A percentile compares a stretch with the other conserved stretches of the same genome.
Conservation (phyloP, 2,113 vertebrate genomes). For the Phycodurus eques region DNA sequence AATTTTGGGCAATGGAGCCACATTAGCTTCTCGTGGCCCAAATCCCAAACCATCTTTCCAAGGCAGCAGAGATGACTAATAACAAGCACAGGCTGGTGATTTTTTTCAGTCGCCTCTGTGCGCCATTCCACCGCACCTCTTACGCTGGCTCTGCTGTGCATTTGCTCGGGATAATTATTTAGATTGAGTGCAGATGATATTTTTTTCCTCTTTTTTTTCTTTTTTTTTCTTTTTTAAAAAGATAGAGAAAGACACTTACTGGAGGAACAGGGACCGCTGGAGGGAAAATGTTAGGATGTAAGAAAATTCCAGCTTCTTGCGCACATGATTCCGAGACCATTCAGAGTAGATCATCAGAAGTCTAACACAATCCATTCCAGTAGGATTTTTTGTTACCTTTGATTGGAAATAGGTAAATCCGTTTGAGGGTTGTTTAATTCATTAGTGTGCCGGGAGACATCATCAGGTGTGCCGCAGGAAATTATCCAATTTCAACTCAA, state of each 20-base stretch:
- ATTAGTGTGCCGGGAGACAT: background rate
- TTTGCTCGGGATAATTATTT: slow-evolving; percentile 62
- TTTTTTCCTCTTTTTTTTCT: background rate
- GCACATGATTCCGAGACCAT: background rate
- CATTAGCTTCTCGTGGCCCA: slow-evolving; percentile 41
- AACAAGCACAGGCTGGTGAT: slow-evolving; percentile 47
- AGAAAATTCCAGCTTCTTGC: background rate
- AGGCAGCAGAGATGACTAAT: slow-evolving; percentile 59
- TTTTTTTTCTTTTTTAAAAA: slow-evolving; percentile 5
- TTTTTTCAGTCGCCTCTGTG: slow-evolving; percentile 57
- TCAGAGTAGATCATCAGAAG: background rate
- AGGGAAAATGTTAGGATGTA: slow-evolving; percentile 40
- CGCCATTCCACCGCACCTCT: slow-evolving; percentile 56
- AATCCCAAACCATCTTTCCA: slow-evolving; percentile 43
- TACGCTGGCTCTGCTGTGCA: slow-evolving; percentile 42
- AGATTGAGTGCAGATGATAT: slow-evolving; percentile 68
- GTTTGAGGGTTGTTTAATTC: background rate
- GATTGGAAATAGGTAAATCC: background rate
- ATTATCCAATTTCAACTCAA: background rate
- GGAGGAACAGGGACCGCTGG: slow-evolving; percentile 48
- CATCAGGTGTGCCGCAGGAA: background rate
- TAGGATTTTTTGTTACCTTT: background rate
- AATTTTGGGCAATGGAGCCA: slow-evolving; percentile 41
- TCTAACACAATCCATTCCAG: background rate
- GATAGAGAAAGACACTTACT: slow-evolving; percentile 40